phyloP scores from a whole-genome alignment of 1,140 invertebrate species.

The Formica exsecta region DNA sequence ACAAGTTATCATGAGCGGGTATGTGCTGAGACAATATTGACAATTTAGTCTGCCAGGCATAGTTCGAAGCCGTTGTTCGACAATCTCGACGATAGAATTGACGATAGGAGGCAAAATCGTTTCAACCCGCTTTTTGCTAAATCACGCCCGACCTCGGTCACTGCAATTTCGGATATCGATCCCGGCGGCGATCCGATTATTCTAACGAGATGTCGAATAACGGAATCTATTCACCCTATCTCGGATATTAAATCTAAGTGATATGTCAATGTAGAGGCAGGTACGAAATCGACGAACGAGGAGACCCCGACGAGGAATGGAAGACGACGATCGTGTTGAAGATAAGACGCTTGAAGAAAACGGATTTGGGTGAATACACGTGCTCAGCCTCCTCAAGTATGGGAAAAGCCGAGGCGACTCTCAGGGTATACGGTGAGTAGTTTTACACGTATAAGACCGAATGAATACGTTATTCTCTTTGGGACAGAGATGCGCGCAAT shows the following conservation, averaged over 20 bases:
- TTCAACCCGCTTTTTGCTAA: slow-evolving; percentile 44
- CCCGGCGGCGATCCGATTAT: slow-evolving; percentile 26
- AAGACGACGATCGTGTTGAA: slow-evolving; percentile 88
- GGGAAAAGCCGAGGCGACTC: slow-evolving; percentile 90
- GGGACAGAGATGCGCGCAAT: neutral
- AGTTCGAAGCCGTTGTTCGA: slow-evolving; percentile 43
- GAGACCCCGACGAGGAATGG: slow-evolving; percentile 85
- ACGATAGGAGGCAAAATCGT: slow-evolving; percentile 28
- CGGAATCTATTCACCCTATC: slow-evolving; percentile 49
- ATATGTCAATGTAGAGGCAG: slow-evolving; percentile 85
- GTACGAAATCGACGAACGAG: slow-evolving; percentile 86
- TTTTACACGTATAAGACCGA: neutral
- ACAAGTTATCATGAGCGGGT: slow-evolving; percentile 86
- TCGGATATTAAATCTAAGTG: slow-evolving; percentile 49
- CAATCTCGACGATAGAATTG: slow-evolving; percentile 46
- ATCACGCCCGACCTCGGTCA: slow-evolving; percentile 40
- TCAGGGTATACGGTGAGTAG: slow-evolving; percentile 90
- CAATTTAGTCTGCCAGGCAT: slow-evolving; percentile 17
- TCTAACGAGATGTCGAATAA: slow-evolving; percentile 52
- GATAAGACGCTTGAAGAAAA: slow-evolving; percentile 88
- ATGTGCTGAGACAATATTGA: slow-evolving; percentile 72
- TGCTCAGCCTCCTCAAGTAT: slow-evolving; percentile 91
- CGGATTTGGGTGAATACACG: slow-evolving; percentile 91
- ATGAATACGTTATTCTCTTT: slow-evolving; percentile 31
- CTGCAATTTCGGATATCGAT: slow-evolving; percentile 46